Percentiles rank a stretch among this genome's conserved stretches.
These are phyloP conservation scores for Acleris laterana DNA, from an alignment of 2,888 invertebrate genomes.

Conservation along the genomic window DNA sequence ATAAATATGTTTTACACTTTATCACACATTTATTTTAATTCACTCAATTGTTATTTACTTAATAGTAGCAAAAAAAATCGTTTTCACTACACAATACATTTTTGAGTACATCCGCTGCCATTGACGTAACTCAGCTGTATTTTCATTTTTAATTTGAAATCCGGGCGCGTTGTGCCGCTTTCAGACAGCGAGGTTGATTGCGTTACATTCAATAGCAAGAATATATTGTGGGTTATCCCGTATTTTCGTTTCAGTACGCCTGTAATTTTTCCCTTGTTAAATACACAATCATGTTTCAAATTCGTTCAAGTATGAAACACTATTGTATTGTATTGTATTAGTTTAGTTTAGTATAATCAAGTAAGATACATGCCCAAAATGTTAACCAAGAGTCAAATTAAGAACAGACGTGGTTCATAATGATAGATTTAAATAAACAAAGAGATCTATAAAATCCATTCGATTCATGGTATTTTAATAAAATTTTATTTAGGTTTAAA, in stretches of 20 bases:
- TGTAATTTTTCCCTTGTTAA: neutral
- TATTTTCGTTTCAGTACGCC: neutral
- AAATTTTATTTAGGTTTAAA: no score
- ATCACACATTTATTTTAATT: neutral
- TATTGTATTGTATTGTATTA: no score
- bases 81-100: neutral
- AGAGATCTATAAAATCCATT: no score
- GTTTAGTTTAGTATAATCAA: no score
- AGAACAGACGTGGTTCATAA: no score
- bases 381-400: no score
- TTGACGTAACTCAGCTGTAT: constrained; percentile 6
- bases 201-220: constrained; percentile 9
- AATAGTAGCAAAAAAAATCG: neutral
- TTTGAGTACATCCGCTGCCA: neutral
- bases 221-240: neutral
- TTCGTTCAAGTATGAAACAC: no score
- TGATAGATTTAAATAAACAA: no score
- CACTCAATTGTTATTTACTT: neutral
- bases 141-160: constrained; percentile 18
- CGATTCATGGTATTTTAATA: no score
- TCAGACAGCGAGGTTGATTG: neutral
- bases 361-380: no score
- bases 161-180: constrained; percentile 16
- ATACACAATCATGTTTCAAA: no score
- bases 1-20: neutral